These are phyloP conservation scores for Nomada hirtipes DNA, from an alignment of 2,888 invertebrate genomes.

Conservation along the genomic window DNA sequence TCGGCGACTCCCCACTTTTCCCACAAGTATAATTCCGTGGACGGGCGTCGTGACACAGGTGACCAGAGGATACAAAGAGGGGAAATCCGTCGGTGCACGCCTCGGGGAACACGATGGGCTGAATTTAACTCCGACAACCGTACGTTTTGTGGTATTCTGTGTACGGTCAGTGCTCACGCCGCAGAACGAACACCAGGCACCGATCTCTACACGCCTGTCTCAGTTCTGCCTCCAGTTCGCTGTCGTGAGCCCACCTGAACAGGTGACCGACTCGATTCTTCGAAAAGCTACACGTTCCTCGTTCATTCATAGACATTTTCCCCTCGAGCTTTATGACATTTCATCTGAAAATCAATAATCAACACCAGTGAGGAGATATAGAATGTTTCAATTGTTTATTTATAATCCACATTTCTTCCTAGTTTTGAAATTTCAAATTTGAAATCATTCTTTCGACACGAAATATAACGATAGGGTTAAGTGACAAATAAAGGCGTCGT, in stretches of 20 bases:
- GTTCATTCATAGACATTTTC: neutral
- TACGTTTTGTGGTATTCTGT: conserved; percentile 72
- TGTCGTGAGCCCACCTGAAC: conserved; percentile 73
- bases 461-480: no score
- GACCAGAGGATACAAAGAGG: conserved; percentile 61
- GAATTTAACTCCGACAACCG: conserved; percentile 76
- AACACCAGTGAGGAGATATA: neutral
- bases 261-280: conserved; percentile 62
- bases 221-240: conserved; percentile 76
- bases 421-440: neutral
- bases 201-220: conserved; percentile 63
- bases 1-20: conserved; percentile 19
- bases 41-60: conserved; percentile 54
- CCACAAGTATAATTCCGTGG: conserved; percentile 46
- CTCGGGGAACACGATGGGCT: conserved; percentile 76
- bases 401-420: neutral
- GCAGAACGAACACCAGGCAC: conserved; percentile 71
- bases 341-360: neutral
- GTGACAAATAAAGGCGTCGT: no score
- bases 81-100: conserved; percentile 68
- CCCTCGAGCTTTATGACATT: neutral
- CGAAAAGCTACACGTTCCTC: conserved; percentile 4
- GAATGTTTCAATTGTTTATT: neutral
- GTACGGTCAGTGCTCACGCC: conserved; percentile 76
- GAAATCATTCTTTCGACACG: neutral